phyloP scores from a whole-genome alignment of 1,140 invertebrate species.

The Antheraea pernyi region DNA sequence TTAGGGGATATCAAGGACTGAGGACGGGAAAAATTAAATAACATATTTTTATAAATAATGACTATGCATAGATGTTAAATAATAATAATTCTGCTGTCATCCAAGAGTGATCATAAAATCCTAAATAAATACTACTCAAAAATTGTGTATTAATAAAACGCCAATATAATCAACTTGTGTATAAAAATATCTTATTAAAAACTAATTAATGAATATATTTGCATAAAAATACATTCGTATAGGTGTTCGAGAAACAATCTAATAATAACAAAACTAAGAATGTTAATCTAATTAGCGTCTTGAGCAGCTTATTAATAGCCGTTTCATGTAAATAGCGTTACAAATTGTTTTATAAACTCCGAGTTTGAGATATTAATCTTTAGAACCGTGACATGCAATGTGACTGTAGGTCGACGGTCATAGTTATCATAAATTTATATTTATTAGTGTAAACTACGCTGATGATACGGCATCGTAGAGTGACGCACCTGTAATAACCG shows the following conservation, averaged over 20 bases:
- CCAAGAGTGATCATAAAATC: neutral
- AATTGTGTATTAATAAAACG: neutral
- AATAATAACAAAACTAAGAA: slow-evolving; percentile 2
- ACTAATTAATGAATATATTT: neutral
- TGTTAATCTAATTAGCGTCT: neutral
- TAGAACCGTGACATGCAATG: neutral
- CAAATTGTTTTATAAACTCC: slow-evolving; percentile 1
- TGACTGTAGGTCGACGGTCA: neutral
- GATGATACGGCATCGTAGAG: slow-evolving; percentile 14
- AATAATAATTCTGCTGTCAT: neutral
- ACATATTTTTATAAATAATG: neutral
- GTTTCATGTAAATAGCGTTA: slow-evolving; percentile 4
- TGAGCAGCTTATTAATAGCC: neutral
- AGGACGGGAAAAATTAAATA: too few species aligned
- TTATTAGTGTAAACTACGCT: neutral
- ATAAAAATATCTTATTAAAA: neutral
- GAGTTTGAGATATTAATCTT: slow-evolving; percentile 5
- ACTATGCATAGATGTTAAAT: neutral
- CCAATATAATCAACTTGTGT: neutral
- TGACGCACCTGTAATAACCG: slow-evolving; percentile 21
- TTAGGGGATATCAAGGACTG: too few species aligned
- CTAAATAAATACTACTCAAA: neutral
- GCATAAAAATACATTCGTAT: too few species aligned
- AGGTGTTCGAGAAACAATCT: neutral
- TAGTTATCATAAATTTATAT: slow-evolving; percentile 9